These are phyloP conservation scores for Melipona bicolor DNA, from an alignment of 2,888 invertebrate species.

Conservation along the genomic window DNA sequence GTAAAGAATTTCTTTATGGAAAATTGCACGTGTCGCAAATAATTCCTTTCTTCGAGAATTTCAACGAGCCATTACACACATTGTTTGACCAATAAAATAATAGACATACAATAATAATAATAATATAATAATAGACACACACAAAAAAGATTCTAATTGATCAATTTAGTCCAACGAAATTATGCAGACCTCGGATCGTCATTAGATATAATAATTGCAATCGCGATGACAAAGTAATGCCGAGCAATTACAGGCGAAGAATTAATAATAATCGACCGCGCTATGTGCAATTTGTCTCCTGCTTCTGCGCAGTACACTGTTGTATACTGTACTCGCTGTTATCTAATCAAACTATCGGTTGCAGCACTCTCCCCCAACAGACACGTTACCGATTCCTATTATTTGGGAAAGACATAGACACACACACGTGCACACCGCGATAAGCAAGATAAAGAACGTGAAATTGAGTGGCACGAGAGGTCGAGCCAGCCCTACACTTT, in stretches of 20 bases:
- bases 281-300: not conserved
- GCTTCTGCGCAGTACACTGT: not conserved
- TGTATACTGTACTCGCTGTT: not conserved
- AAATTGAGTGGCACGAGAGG: conserved; percentile 64
- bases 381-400: conserved; percentile 32
- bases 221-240: too few species aligned
- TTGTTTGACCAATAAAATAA: too few species aligned
- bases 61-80: too few species aligned
- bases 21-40: too few species aligned
- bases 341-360: not conserved
- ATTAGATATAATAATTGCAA: too few species aligned
- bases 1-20: too few species aligned
- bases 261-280: conserved; percentile 16
- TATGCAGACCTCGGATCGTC: too few species aligned
- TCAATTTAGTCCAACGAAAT: too few species aligned
- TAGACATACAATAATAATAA: too few species aligned
- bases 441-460: conserved; percentile 60
- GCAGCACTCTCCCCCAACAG: conserved; percentile 22
- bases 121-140: too few species aligned
- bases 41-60: too few species aligned
- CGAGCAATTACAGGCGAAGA: not conserved
- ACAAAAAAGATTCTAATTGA: too few species aligned
- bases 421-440: conserved; percentile 35
- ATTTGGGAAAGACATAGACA: conserved; percentile 37
- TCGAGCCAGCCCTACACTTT: conserved; percentile 43